A percentile compares a stretch with the other conserved stretches of the same genome.
Conservation (phyloP, 2,888 invertebrate species). For the Drosophila monieri region DNA sequence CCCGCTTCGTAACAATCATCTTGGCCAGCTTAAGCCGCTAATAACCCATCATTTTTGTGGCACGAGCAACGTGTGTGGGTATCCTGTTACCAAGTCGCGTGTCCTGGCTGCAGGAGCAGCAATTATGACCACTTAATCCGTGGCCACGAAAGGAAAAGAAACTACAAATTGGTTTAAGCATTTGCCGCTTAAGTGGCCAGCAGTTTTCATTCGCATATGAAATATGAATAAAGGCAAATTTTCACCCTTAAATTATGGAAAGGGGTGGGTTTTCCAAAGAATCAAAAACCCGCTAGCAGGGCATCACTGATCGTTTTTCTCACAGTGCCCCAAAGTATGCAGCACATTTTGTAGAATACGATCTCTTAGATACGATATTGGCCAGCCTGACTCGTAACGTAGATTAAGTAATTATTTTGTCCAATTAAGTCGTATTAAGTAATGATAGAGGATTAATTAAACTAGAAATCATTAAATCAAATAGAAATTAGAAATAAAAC, state of each 20-base stretch:
- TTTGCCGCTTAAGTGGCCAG: conserved; percentile 59
- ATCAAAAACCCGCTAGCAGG: neutral
- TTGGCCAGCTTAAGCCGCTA: conserved; percentile 63
- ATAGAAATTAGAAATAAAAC: neutral
- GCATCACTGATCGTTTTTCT: neutral
- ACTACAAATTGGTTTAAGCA: conserved; percentile 66
- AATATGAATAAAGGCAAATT: conserved; percentile 8
- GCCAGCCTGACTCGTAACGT: too few relatives aligned
- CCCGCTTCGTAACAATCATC: conserved; percentile 34
- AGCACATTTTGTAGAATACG: neutral
- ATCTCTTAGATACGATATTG: neutral
- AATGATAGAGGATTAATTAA: too few relatives aligned
- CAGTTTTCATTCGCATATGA: conserved; percentile 29
- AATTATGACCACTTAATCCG: conserved; percentile 81
- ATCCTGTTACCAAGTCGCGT: conserved; percentile 71
- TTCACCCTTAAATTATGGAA: conserved; percentile 3
- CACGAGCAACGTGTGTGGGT: conserved; percentile 42
- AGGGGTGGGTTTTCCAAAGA: conserved; percentile 2
- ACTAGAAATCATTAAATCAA: neutral
- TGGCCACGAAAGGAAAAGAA: conserved; percentile 61
- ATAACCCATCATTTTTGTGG: conserved; percentile 67
- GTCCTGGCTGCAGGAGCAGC: conserved; percentile 43
- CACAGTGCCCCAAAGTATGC: conserved; percentile 15
- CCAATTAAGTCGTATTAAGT: too few relatives aligned
- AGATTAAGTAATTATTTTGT: neutral